Base-by-base conservation (phyloP, 2,113 vertebrate species). In the Pterocles gutturalis region DNA sequence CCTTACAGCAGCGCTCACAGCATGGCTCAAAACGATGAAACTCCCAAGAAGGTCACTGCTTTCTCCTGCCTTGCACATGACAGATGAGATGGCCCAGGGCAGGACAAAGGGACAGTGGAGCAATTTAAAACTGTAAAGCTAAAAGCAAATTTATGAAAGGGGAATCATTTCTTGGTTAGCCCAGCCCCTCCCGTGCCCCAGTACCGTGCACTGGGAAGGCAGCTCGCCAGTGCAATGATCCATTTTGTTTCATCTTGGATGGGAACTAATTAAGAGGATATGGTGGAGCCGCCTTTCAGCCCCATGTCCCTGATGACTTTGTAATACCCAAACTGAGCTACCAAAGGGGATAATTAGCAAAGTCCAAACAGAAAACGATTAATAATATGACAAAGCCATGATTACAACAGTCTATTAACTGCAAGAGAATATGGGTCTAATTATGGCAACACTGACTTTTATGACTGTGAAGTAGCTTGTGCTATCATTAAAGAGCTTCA, bases 281-380 rank as follows among this genome's bases (percentile, higher is more conserved):
- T 43, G 53, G 69, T 79, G 17, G 66, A 97, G 81, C 76, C 90
- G 91, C 94, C 92, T 96, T 96, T 75, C 80, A 86, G 82, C 61
- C 87, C 81, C 65, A 66, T 60, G 82, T 95, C 93, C 62, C 91
- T 36, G 29, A 66, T 80, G 93, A 87, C 96, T 94, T 82, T 73
- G 78, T 70, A 66, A 90, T 89, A 95, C 91, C 83, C 94, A 85
- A 71, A 83, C 89, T 67, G 36, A 97, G 91, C 69, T 93, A 97
- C 97, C 83, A 34, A 93, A 94, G 95, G 97, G 95, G 77, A 97
- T 97, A 98, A 98, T 98, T 98, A 98, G 95, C 93, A 57, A 97
- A 96, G 95, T 94, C 97, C 97, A 98, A 97, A 98, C 95, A 96
- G 78, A 97, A 96, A 96, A 95, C 4, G 36, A 98, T 97, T 98